Conservation (phyloP, 2,113 vertebrate genomes). For the Elephas maximus region DNA sequence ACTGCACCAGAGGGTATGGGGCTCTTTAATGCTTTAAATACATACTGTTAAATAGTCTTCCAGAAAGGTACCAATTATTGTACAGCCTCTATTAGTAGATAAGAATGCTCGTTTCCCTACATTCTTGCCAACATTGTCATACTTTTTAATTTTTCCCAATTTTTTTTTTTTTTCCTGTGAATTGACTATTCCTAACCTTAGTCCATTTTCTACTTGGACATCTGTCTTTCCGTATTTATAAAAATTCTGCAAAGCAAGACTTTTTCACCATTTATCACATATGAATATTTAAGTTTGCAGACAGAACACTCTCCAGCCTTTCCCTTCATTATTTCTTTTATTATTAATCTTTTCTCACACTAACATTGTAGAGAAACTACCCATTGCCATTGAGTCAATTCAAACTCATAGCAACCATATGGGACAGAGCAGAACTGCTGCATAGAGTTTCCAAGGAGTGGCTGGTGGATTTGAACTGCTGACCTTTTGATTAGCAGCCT, state of each 20-base stretch:
- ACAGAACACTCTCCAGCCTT: not conserved
- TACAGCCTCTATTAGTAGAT: not conserved
- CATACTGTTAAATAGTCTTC: not conserved
- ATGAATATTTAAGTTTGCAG: not conserved
- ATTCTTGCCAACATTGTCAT: not conserved
- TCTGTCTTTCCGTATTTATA: conserved; percentile 54
- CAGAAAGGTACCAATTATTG: not conserved
- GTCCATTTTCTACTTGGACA: conserved; percentile 15
- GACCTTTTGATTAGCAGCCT: too few species aligned
- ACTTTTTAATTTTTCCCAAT: not conserved
- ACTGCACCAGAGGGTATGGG: not conserved
- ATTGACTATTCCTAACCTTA: not conserved
- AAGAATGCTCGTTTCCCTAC: not conserved
- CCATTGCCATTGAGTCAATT: too few species aligned
- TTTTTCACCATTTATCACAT: not conserved
- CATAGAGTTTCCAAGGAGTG: too few species aligned
- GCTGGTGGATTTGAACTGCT: too few species aligned
- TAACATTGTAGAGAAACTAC: not conserved
- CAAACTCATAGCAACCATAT: too few species aligned
- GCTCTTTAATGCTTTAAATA: not conserved
- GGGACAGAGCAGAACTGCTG: too few species aligned
- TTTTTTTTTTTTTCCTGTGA: not conserved
- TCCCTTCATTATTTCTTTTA: conserved; percentile 52
- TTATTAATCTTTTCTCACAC: not conserved
- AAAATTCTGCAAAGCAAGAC: not conserved